A percentile compares a stretch with the other conserved stretches of the same genome.
phyloP scores from a whole-genome alignment of 1,140 invertebrate species.

The Atopsyche davidsoni region DNA sequence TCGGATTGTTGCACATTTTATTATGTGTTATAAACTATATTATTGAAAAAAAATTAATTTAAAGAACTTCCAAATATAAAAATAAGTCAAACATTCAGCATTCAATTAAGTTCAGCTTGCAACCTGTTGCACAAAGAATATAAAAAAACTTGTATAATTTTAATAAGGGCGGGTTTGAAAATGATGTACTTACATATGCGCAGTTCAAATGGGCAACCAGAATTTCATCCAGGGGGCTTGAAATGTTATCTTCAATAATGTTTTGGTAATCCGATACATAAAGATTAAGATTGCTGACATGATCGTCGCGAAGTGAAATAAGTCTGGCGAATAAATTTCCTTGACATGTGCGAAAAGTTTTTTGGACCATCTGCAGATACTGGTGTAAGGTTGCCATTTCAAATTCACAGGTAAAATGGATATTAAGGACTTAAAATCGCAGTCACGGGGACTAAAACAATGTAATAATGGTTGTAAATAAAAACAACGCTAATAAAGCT shows the following conservation, averaged over 20 bases:
- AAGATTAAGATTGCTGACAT: constrained; percentile 64
- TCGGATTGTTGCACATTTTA: no score
- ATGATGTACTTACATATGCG: constrained; percentile 44
- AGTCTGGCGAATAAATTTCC: constrained; percentile 55
- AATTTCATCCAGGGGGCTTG: constrained; percentile 73
- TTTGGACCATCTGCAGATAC: constrained; percentile 43
- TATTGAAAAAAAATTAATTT: no score
- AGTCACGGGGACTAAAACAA: no score
- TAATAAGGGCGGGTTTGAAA: constrained; percentile 33
- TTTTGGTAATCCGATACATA: constrained; percentile 58
- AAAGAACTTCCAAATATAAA: no score
- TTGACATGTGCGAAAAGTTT: constrained; percentile 50
- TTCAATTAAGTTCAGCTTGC: background rate
- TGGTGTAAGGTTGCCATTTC: no score
- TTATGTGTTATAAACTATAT: no score
- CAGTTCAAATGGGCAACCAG: constrained; percentile 70
- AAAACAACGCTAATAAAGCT: no score
- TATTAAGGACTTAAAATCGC: no score
- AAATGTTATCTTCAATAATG: constrained; percentile 63
- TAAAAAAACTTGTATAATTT: constrained; percentile 9
- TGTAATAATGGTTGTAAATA: no score
- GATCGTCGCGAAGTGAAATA: constrained; percentile 70
- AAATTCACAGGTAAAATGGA: no score
- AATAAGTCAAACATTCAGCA: background rate
- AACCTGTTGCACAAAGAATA: constrained; percentile 1